A percentile compares a stretch with the other conserved stretches of the same genome.
These are phyloP conservation scores for Scaptomyza hsui DNA, from an alignment of 1,140 invertebrate species.

Conservation along the genomic window DNA sequence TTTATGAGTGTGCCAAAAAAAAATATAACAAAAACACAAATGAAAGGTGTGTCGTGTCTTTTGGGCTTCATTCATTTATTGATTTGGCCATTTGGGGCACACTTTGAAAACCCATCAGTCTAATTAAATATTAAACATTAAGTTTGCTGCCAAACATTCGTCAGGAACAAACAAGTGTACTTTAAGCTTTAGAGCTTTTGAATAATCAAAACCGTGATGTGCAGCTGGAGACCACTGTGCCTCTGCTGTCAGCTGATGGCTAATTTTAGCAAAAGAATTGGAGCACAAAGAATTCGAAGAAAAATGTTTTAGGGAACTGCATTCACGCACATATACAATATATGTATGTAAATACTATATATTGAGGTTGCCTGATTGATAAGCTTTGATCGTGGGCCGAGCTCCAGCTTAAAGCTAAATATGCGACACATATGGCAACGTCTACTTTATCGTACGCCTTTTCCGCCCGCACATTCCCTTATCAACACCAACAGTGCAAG, in stretches of 20 bases:
- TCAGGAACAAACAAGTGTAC: constrained; percentile 33
- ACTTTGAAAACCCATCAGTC: constrained; percentile 53
- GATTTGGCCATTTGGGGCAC: constrained; percentile 35
- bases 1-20: constrained; percentile 44
- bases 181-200: not conserved
- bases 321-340: not conserved
- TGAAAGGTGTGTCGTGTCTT: constrained; percentile 41
- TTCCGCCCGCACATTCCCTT: constrained; percentile 47
- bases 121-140: constrained; percentile 68
- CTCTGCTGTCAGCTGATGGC: not conserved
- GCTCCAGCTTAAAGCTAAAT: constrained; percentile 14
- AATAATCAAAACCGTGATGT: constrained; percentile 17
- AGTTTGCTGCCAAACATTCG: constrained; percentile 34
- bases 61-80: constrained; percentile 50
- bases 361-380: constrained; percentile 16
- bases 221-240: constrained; percentile 18
- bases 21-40: constrained; percentile 40
- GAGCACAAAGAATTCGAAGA: constrained; percentile 27
- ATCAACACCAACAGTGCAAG: constrained; percentile 17
- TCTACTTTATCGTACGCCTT: constrained; percentile 25
- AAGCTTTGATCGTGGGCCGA: constrained; percentile 25
- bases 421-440: constrained; percentile 7
- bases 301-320: constrained; percentile 3
- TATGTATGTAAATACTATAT: constrained; percentile 4
- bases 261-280: constrained; percentile 57